Evolutionary conservation across 2,888 invertebrate genomes (phyloP), one percentile per base, ranked within the genome.

Genomic region (Callyntrura sp.): DNA sequence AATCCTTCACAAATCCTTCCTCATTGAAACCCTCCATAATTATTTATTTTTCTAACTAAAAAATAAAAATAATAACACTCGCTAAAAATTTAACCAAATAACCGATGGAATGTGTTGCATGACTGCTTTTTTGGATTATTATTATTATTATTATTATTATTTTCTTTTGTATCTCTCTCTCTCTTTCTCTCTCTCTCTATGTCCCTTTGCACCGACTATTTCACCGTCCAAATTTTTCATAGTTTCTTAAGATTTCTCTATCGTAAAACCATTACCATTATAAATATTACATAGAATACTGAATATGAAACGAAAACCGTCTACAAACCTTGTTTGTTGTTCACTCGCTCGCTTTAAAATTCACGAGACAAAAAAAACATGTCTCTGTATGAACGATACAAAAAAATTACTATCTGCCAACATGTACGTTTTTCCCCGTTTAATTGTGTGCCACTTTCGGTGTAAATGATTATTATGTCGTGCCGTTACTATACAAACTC

Each of bases 61-160:
- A 35, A 4, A 35, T 35, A 35, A 35, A 4, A 20, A 17, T 62
- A 23, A 9, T 17, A 62, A 12, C 23, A 17, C 11, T 62, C 17
- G 62, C 62, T n/a, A 62, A 14, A 62, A 23, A 62, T 20, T 23
- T 62, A 62, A 62, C 62, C 62, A 62, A 62, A 62, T 62, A 62
- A 62, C 62, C 62, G 1, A 62, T 51, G n/a, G n/a, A 51, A 51
- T 51, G 6, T 35, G 35, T 35, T 51, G 51, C 51, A 51, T 51
- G 51, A 12, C n/a, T 51, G 51, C 62, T 23, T 62, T 9, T 62
- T 17, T 35, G 35, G 6, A 35, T 35, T 35, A 35, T 17, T n/a
- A n/a, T n/a, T n/a, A n/a, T n/a, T n/a, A n/a, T n/a, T n/a, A n/a
- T n/a, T n/a, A n/a, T n/a, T n/a, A n/a, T n/a, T n/a, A n/a, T n/a